These are phyloP conservation scores for Brachypodius melanocephalos DNA, from an alignment of 2,113 vertebrate genomes.

Conservation along the genomic window DNA sequence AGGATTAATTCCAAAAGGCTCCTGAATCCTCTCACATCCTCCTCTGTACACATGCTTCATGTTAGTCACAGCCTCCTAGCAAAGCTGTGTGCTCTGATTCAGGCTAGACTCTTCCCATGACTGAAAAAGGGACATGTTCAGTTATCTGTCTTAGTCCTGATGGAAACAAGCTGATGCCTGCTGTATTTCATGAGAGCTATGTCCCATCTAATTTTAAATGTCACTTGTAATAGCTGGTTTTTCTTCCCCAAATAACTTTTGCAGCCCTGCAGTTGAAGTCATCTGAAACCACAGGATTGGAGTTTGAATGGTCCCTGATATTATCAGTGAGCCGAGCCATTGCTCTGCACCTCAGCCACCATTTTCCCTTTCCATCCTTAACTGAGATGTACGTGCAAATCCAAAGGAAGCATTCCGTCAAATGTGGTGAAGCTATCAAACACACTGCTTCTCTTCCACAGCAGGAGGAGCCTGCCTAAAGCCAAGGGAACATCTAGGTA, in stretches of 20 bases:
- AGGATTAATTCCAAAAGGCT: neutral
- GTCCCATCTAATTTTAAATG: constrained; percentile 15
- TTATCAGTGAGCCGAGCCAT: neutral
- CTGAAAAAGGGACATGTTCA: neutral
- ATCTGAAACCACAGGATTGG: neutral
- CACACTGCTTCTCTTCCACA: neutral
- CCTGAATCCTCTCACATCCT: neutral
- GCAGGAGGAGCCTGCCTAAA: neutral
- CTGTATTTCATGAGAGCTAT: neutral
- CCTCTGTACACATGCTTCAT: neutral
- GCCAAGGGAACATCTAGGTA: neutral
- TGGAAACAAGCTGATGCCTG: neutral
- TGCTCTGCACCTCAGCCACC: neutral
- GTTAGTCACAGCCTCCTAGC: neutral
- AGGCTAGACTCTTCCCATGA: neutral
- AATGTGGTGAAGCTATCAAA: neutral
- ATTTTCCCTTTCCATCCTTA: neutral
- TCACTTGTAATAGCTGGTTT: constrained; percentile 13
- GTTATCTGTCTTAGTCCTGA: neutral
- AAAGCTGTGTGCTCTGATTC: neutral
- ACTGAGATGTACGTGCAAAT: neutral
- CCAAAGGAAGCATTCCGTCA: neutral
- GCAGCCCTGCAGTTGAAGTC: neutral
- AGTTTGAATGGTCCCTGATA: constrained; percentile 12
- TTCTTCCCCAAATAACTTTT: constrained; percentile 8